phyloP scores from a whole-genome alignment of 2,888 invertebrate genomes.

The Erebia epiphron region DNA sequence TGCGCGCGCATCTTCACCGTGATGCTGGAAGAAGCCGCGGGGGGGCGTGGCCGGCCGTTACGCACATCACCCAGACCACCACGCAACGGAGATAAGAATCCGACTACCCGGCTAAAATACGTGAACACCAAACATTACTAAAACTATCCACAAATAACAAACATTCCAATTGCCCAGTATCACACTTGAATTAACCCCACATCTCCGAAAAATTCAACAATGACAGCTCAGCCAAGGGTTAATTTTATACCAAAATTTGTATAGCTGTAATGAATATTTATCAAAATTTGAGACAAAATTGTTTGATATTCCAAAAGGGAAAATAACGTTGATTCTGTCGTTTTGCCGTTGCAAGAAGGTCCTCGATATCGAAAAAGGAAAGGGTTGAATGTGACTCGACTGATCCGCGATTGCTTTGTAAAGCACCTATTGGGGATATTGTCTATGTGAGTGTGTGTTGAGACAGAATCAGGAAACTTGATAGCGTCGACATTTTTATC shows the following conservation, averaged over 20 bases:
- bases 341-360: slow-evolving; percentile 13
- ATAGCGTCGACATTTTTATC: slow-evolving; percentile 39
- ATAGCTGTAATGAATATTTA: slow-evolving; percentile 15
- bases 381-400: slow-evolving; percentile 27
- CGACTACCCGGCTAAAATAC: slow-evolving; percentile 50
- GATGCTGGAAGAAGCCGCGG: slow-evolving; percentile 61
- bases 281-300: slow-evolving; percentile 10
- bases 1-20: slow-evolving; percentile 76
- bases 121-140: slow-evolving; percentile 39
- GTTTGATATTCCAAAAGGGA: slow-evolving; percentile 16
- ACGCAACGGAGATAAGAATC: slow-evolving; percentile 70
- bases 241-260: slow-evolving; percentile 28
- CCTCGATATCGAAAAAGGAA: slow-evolving; percentile 24
- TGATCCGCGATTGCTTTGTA: slow-evolving; percentile 35
- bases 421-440: slow-evolving; percentile 21
- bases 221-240: slow-evolving; percentile 25
- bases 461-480: slow-evolving; percentile 33
- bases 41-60: slow-evolving; percentile 73
- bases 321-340: slow-evolving; percentile 2
- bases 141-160: slow-evolving; percentile 26
- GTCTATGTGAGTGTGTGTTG: slow-evolving; percentile 30
- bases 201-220: slow-evolving; percentile 30
- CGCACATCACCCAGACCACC: slow-evolving; percentile 59
- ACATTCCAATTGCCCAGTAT: slow-evolving; percentile 41
- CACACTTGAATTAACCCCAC: slow-evolving; percentile 35